Base-by-base conservation (phyloP, 2,797 vertebrate genomes). In the Linurgus olivaceus region DNA sequence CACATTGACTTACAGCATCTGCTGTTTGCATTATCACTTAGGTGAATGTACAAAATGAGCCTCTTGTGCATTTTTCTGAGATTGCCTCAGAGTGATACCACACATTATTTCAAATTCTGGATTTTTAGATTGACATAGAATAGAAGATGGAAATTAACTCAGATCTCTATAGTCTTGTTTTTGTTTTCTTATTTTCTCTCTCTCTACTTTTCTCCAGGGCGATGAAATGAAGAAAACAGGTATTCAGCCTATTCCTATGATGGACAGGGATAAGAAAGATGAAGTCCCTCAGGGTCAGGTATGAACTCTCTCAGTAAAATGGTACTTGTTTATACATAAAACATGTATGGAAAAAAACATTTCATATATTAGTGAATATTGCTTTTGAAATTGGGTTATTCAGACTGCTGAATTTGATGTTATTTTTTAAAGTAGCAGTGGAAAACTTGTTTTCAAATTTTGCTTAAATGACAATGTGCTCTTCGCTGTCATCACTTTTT, bases 191-290 rank as follows among this genome's bases (percentile, higher is more conserved):
- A 18, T 63, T 45, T 2, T 42, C 1, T 68, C 1, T 85, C 3
- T 85, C 63, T 77, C 25, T 84, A 17, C 12, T 87, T 47, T 86
- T 86, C 44, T 84, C n/a, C 74, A 99, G 99, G 99, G 99, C 2
- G 99, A 99, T 93, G 99, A 99, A 96, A 99, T 99, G 99, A 99
- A 99, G 97, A 99, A 99, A 97, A 98, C 99, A 37, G 99, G 99
- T 55, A 98, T 99, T 87, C 99, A 99, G 42, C 99, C 99, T 7
- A 99, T 99, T 59, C 98, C 99, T 7, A 99, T 99, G 99, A 99
- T 99, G 99, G 99, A 99, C 98, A 98, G 99, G 98, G 99, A 99
- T 96, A 99, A 99, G 97, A 98, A 98, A 94, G 98, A 99, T 45
- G 99, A 99, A 96, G 98, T 99, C 94, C 99, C 99, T 35, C 99